A percentile compares a stretch with the other conserved stretches of the same genome.
These are phyloP conservation scores for Aspidiotus destructor DNA, from an alignment of 2,888 invertebrate genomes.

Conservation along the genomic window DNA sequence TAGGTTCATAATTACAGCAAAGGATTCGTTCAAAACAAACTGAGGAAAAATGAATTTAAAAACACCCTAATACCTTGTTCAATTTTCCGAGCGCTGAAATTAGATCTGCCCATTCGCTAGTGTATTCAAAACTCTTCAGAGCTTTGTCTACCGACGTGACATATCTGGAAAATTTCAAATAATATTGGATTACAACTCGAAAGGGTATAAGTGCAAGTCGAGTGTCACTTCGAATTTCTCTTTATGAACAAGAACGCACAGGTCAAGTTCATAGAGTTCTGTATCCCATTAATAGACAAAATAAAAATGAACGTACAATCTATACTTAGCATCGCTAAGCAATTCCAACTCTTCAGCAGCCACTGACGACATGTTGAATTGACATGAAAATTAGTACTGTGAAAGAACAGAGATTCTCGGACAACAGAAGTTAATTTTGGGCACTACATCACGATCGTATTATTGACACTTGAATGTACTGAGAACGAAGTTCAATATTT, in stretches of 20 bases:
- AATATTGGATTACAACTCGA: constrained; percentile 16
- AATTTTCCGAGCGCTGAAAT: constrained; percentile 81
- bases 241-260: not conserved
- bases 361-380: constrained; percentile 42
- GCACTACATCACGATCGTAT: no score
- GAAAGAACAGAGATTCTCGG: constrained; percentile 5
- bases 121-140: constrained; percentile 79
- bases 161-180: constrained; percentile 44
- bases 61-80: constrained; percentile 79
- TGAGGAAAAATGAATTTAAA: constrained; percentile 12
- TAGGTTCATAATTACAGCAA: no score
- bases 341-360: constrained; percentile 68
- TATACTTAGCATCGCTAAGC: constrained; percentile 70
- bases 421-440: not conserved
- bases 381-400: not conserved
- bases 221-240: no score
- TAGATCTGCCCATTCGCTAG: constrained; percentile 91
- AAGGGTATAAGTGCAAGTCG: constrained; percentile 6
- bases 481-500: no score
- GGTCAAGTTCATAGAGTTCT: not conserved
- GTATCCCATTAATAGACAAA: constrained; percentile 13
- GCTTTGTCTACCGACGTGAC: constrained; percentile 76
- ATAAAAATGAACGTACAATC: constrained; percentile 48
- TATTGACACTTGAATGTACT: no score
- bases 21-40: no score